phyloP scores from a whole-genome alignment of 2,113 vertebrate genomes.

The Papio anubis region DNA sequence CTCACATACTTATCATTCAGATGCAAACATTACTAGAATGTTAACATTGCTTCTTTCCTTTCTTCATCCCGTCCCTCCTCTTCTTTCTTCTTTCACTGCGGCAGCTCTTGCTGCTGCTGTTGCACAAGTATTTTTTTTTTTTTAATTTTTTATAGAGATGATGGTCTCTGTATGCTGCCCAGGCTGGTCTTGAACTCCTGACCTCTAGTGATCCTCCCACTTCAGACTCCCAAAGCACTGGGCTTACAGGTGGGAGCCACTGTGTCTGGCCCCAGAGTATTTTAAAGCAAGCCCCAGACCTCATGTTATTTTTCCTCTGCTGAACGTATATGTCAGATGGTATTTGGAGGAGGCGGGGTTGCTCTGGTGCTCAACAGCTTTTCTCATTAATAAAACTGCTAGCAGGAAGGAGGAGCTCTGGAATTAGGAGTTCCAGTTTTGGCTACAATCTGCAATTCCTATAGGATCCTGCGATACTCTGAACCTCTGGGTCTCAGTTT shows the following conservation, averaged over 20 bases:
- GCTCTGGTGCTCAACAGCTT: background rate
- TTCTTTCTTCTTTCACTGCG: fast-evolving
- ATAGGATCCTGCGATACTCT: too few species aligned
- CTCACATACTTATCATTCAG: background rate
- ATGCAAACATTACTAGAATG: background rate
- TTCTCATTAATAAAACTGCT: background rate
- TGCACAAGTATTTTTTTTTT: background rate
- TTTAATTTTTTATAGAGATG: background rate
- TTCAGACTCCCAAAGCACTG: background rate
- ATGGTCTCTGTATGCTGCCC: background rate
- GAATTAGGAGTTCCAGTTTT: background rate
- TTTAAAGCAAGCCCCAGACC: background rate
- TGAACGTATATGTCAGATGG: fast-evolving
- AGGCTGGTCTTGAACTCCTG: background rate
- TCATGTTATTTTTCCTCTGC: background rate
- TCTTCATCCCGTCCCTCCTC: background rate
- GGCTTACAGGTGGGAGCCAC: background rate
- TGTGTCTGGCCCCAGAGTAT: background rate
- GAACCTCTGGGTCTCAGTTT: background rate
- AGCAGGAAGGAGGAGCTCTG: background rate
- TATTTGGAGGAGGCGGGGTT: fast-evolving
- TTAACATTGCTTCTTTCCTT: fast-evolving
- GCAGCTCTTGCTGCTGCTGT: background rate
- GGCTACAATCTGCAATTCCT: background rate
- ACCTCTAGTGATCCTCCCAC: background rate